Evolutionary conservation across 23 tunicate genomes (phyloP).

Genomic region (Corella eumyota): DNA sequence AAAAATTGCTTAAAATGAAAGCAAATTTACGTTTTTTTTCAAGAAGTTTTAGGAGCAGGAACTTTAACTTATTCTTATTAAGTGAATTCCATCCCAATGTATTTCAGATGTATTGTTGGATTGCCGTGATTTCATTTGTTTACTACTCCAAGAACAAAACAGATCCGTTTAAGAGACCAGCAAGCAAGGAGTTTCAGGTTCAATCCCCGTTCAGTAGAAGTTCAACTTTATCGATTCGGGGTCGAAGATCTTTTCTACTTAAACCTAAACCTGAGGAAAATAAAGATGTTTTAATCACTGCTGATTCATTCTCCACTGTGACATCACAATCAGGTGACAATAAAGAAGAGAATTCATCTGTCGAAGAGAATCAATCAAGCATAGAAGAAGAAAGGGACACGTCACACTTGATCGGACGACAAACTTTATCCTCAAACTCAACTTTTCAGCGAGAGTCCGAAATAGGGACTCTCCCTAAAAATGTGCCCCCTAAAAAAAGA

Average conservation of each 20-base stretch:
- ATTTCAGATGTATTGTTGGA: conserved; percentile 70
- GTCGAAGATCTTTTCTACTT: conserved; percentile 62
- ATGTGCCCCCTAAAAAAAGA: no score
- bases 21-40: neutral
- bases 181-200: neutral
- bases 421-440: no score
- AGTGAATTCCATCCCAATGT: neutral
- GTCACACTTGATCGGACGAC: no score
- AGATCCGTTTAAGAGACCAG: conserved; percentile 14
- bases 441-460: no score
- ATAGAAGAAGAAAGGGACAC: no score
- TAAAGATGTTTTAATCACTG: neutral
- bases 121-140: conserved; percentile 49
- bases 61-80: neutral
- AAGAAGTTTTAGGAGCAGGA: neutral
- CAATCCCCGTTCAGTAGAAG: conserved; percentile 58
- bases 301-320: neutral
- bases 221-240: conserved; percentile 53
- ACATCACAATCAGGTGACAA: no score
- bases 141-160: conserved; percentile 19
- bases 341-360: no score
- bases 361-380: no score
- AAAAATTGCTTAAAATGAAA: no score
- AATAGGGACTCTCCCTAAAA: no score
- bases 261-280: conserved; percentile 1